These are phyloP conservation scores for Conus canariensis DNA, from an alignment of 2,888 invertebrate genomes.

Conservation along the genomic window DNA sequence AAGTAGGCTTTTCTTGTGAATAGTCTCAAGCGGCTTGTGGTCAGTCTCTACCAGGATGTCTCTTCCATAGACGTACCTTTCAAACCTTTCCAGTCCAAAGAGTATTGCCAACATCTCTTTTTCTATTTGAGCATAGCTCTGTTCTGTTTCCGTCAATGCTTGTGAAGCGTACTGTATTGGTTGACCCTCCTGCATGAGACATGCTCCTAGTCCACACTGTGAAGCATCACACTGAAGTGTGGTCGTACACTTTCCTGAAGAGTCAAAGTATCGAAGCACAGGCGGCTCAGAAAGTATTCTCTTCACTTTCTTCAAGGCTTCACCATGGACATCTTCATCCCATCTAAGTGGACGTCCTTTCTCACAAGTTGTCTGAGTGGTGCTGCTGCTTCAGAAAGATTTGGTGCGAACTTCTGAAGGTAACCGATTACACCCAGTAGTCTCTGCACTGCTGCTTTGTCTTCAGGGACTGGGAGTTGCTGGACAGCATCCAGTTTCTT, in stretches of 20 bases:
- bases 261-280: neutral
- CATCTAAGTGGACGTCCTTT: conserved; percentile 44
- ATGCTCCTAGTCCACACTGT: neutral
- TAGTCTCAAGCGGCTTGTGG: neutral
- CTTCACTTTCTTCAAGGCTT: conserved; percentile 45
- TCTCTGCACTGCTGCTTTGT: conserved; percentile 45
- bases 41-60: neutral
- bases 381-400: conserved; percentile 47
- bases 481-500: conserved; percentile 47
- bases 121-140: neutral
- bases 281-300: conserved; percentile 9
- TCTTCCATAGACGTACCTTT: neutral
- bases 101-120: conserved; percentile 17
- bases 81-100: neutral
- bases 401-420: conserved; percentile 49
- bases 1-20: neutral
- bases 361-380: conserved; percentile 43
- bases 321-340: conserved; percentile 44
- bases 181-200: conserved; percentile 6
- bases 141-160: neutral
- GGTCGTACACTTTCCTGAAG: too few species aligned
- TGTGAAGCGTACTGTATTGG: neutral
- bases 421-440: conserved; percentile 50
- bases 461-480: conserved; percentile 47
- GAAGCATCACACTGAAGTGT: conserved; percentile 1